Conservation (phyloP, 2,888 invertebrate species). For the Prenolepis imparis region DNA sequence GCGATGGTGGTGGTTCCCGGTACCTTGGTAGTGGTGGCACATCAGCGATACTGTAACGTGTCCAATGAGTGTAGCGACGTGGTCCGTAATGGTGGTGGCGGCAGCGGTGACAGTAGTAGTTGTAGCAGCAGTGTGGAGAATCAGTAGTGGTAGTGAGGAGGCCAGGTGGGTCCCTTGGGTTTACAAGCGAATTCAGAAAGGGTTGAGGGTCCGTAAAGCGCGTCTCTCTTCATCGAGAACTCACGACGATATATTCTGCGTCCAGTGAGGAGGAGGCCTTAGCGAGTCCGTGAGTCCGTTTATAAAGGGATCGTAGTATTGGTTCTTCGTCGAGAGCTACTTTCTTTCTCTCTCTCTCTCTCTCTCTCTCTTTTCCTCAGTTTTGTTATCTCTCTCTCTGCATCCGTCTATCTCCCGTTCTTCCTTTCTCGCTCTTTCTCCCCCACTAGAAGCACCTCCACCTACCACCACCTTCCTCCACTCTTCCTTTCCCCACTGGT, state of each 20-base stretch:
- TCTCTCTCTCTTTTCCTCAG: slow-evolving; percentile 23
- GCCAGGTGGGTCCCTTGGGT: slow-evolving; percentile 73
- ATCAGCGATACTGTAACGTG: slow-evolving; percentile 55
- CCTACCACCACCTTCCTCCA: slow-evolving; percentile 72
- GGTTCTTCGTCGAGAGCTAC: slow-evolving; percentile 74
- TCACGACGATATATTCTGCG: slow-evolving; percentile 65
- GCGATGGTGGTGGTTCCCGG: slow-evolving; percentile 60
- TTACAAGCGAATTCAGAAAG: slow-evolving; percentile 69
- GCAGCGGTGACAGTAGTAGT: slow-evolving; percentile 55
- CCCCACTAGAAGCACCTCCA: slow-evolving; percentile 67
- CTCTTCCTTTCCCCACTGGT: slow-evolving; percentile 79
- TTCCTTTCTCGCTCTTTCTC: slow-evolving; percentile 59
- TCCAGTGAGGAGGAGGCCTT: slow-evolving; percentile 63
- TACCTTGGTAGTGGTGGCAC: slow-evolving; percentile 65
- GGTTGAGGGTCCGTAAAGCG: slow-evolving; percentile 74
- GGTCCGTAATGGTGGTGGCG: slow-evolving; percentile 45
- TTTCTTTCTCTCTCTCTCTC: slow-evolving; percentile 64
- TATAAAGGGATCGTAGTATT: slow-evolving; percentile 76
- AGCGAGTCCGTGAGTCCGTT: slow-evolving; percentile 71
- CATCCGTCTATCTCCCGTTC: slow-evolving; percentile 22
- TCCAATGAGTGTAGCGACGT: slow-evolving; percentile 51
- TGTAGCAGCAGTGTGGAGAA: slow-evolving; percentile 45
- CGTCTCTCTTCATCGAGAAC: slow-evolving; percentile 86
- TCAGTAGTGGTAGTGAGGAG: slow-evolving; percentile 63
- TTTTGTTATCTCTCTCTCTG: slow-evolving; percentile 16